These are phyloP conservation scores for Strigops habroptila DNA, from an alignment of 2,113 vertebrate genomes.

Conservation along the genomic window DNA sequence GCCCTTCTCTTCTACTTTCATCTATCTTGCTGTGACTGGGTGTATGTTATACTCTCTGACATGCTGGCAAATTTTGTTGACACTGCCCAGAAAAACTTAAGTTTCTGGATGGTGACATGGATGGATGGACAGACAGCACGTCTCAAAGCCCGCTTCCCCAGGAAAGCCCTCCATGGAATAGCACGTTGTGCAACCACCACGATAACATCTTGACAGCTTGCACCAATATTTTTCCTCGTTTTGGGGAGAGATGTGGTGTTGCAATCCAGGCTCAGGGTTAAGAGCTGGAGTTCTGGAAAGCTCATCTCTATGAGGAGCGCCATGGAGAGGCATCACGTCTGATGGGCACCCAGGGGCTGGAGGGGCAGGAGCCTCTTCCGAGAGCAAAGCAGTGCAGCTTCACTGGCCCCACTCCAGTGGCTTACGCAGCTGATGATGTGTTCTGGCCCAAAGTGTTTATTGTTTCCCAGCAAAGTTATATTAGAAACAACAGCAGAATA, in stretches of 20 bases:
- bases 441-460: not conserved
- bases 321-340: not conserved
- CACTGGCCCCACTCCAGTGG: not conserved
- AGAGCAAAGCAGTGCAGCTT: not conserved
- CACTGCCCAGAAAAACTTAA: not conserved
- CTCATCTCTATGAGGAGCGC: not conserved
- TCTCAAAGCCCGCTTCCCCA: not conserved
- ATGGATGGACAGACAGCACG: not conserved
- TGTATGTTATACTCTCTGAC: not conserved
- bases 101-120: not conserved
- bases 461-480: constrained; percentile 36
- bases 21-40: accelerated
- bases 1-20: not conserved
- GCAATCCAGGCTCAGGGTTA: constrained; percentile 51
- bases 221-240: not conserved
- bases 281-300: not conserved
- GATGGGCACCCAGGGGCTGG: not conserved
- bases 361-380: not conserved
- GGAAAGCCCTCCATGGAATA: not conserved
- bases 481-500: constrained; percentile 1
- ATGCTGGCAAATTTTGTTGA: accelerated
- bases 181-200: not conserved
- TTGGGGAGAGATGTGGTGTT: not conserved
- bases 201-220: not conserved
- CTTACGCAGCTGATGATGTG: not conserved